These are phyloP conservation scores for Hemibagrus wyckioides DNA, from an alignment of 2,113 vertebrate genomes.

Conservation along the genomic window DNA sequence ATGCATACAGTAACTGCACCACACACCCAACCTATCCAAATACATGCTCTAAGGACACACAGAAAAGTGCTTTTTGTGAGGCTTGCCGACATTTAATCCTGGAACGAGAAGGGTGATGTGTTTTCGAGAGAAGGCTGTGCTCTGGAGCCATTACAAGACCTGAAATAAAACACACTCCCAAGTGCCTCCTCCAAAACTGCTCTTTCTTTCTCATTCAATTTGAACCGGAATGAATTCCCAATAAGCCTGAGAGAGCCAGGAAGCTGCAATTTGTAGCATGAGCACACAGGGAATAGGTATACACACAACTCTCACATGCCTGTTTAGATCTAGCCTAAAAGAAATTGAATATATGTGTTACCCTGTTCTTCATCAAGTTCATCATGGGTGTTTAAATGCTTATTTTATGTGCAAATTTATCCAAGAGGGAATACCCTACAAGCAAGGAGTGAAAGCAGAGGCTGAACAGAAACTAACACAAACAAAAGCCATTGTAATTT, in stretches of 20 bases:
- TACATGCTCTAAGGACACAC: conserved; percentile 46
- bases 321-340: conserved; percentile 10
- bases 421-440: conserved; percentile 30
- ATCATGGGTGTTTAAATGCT: conserved; percentile 41
- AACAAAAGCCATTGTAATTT: conserved; percentile 54
- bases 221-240: conserved; percentile 37
- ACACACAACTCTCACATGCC: not conserved
- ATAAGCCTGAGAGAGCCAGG: conserved; percentile 1
- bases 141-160: conserved; percentile 14
- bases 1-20: conserved; percentile 30
- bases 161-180: conserved; percentile 35
- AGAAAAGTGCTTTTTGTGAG: conserved; percentile 3
- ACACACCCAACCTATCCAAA: conserved; percentile 50
- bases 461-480: conserved; percentile 6
- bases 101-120: conserved; percentile 5
- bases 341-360: conserved; percentile 29
- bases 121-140: not conserved
- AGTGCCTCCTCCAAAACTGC: conserved; percentile 37
- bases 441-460: conserved; percentile 25
- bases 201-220: conserved; percentile 37
- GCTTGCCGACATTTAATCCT: conserved; percentile 23
- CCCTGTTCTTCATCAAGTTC: conserved; percentile 21
- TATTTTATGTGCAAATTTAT: not conserved
- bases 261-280: conserved; percentile 28
- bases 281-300: conserved; percentile 31